Conservation (phyloP, 2,888 invertebrate species). For the Ceramica pisi region DNA sequence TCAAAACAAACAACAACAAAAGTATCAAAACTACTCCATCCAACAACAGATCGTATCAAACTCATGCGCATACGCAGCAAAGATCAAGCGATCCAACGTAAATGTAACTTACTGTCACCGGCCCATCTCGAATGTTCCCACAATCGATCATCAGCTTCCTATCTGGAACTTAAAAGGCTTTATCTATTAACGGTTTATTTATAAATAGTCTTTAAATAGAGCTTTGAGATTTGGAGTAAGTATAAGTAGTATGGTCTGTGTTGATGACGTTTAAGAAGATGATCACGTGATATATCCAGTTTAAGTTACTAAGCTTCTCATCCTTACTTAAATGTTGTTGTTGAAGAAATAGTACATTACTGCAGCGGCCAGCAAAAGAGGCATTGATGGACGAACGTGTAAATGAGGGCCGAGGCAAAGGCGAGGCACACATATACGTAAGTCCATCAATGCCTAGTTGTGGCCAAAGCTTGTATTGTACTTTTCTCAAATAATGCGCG, state of each 20-base stretch:
- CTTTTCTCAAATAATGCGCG: too few species aligned
- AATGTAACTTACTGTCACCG: conserved; percentile 89
- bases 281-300: not conserved
- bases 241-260: conserved; percentile 29
- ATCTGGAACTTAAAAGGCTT: conserved; percentile 87
- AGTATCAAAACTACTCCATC: conserved; percentile 75
- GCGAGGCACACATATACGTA: too few species aligned
- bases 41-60: conserved; percentile 80
- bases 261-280: conserved; percentile 22
- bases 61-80: conserved; percentile 81
- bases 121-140: conserved; percentile 83
- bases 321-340: too few species aligned
- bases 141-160: conserved; percentile 88
- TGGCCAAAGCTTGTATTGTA: too few species aligned
- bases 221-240: conserved; percentile 68
- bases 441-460: too few species aligned
- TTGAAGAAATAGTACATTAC: too few species aligned
- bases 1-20: conserved; percentile 44
- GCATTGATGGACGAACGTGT: too few species aligned
- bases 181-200: conserved; percentile 85
- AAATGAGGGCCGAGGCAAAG: too few species aligned
- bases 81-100: conserved; percentile 78
- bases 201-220: conserved; percentile 74
- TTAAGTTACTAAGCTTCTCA: too few species aligned
- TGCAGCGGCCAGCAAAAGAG: too few species aligned